A percentile compares a stretch with the other conserved stretches of the same genome.
phyloP scores from a whole-genome alignment of 35 echinoderm and acorn worm species.

The Amphiura filiformis region DNA sequence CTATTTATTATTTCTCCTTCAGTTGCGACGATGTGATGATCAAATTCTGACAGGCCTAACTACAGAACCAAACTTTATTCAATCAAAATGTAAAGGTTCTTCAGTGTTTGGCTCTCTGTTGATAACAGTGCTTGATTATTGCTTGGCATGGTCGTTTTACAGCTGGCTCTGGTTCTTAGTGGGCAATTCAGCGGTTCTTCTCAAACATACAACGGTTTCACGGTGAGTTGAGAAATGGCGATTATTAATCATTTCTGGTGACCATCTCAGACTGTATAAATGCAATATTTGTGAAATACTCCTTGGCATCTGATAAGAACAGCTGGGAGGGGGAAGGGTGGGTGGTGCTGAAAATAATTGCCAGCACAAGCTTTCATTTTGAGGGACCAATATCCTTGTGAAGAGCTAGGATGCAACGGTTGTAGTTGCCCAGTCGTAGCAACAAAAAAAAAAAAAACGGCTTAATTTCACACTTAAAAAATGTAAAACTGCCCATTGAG shows the following conservation, averaged over 20 bases:
- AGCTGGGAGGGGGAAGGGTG: too few species aligned
- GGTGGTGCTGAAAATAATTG: too few species aligned
- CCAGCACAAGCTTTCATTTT: too few species aligned
- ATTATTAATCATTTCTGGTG: neutral
- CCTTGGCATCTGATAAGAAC: too few species aligned
- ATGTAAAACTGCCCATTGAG: too few species aligned
- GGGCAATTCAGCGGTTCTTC: slow-evolving; percentile 70
- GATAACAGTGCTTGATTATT: slow-evolving; percentile 16
- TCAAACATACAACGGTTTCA: slow-evolving; percentile 49
- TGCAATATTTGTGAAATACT: too few species aligned
- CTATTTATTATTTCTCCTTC: neutral
- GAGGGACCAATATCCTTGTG: too few species aligned
- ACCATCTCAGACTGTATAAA: too few species aligned
- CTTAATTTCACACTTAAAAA: too few species aligned
- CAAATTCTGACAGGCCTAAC: slow-evolving; percentile 76
- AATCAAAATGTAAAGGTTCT: neutral
- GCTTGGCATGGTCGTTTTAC: slow-evolving; percentile 49
- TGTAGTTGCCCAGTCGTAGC: too few species aligned
- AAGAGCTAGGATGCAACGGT: too few species aligned
- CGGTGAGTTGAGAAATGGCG: neutral
- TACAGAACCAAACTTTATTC: slow-evolving; percentile 43
- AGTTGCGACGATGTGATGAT: slow-evolving; percentile 57
- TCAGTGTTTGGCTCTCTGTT: neutral
- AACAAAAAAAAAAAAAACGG: too few species aligned
- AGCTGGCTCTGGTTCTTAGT: slow-evolving; percentile 67